Evolutionary conservation across 2,113 vertebrate genomes (phyloP), one percentile per base, ranked within the genome.

Genomic region (Amphiprion percula): DNA sequence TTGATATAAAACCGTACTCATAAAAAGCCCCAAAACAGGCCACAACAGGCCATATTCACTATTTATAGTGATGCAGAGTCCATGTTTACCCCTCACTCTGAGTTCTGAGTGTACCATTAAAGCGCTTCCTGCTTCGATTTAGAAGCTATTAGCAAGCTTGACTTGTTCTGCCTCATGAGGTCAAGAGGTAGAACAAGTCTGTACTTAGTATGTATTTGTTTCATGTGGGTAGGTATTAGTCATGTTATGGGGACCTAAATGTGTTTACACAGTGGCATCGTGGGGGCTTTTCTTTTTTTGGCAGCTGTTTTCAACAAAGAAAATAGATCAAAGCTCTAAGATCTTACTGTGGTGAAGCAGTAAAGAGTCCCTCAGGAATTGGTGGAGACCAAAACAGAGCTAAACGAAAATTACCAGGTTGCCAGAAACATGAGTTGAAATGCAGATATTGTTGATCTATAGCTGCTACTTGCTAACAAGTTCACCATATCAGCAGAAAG

Each of bases 141-240:
- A 82, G 77, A 87, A 80, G 80, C 82, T 84, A 79, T 88, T 88
- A 83, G 76, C 55, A 8, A 52, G 61, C 87, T 90, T 89, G 63
- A 78, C 80, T 88, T 85, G 82, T 72, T 82, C 77, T 67, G 61
- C 59, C 50, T 46, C 46, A 59, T 82, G 55, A 87, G 77, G 74
- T 90, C 80, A 86, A 46, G 55, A 80, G 73, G 65, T 58, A 85
- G 66, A 86, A 71, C 41, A 41, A 72, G 70, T 64, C 30, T 44
- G 65, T 68, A 65, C n/a, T 28, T 28, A 53, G 55, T 63, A 50
- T 37, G 6, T 17, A 33, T 60, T 46, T 60, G 60, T 56, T 15
- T n/a, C 12, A 17, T 19, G 16, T 37, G 8, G 9, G 33, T 7
- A 37, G 33, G 33, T 37, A 37, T 37, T 37, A 37, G 33, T 37